These are phyloP conservation scores for Zaprionus tsacasi DNA, from an alignment of 1,140 invertebrate genomes.

Conservation along the genomic window DNA sequence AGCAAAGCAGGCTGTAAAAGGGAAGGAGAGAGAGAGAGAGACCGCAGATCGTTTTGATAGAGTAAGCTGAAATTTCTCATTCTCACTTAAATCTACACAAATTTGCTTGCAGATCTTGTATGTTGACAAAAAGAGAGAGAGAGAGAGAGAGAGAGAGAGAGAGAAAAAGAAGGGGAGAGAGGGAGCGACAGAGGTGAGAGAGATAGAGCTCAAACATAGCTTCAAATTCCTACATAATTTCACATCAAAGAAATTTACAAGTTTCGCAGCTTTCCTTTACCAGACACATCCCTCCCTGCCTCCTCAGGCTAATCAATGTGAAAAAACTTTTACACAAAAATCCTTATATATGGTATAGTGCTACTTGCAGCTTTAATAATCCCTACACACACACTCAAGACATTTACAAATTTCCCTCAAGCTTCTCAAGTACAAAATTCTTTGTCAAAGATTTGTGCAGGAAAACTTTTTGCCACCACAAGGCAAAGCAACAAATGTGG, in stretches of 20 bases:
- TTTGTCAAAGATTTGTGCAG: slow-evolving; percentile 13
- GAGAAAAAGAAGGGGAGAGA: too few species aligned
- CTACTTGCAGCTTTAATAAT: slow-evolving; percentile 5
- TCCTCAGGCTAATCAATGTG: slow-evolving; percentile 15
- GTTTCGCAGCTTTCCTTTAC: background rate
- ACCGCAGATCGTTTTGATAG: background rate
- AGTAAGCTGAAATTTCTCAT: background rate
- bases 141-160: background rate
- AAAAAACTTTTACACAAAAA: slow-evolving; percentile 16
- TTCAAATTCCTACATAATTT: background rate
- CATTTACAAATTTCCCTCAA: background rate
- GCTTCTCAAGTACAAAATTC: slow-evolving; percentile 1
- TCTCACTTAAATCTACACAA: background rate
- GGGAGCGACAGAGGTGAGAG: too few species aligned
- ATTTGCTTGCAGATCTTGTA: background rate
- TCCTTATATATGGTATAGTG: background rate
- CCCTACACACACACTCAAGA: background rate
- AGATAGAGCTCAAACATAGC: background rate
- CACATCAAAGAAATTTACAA: background rate
- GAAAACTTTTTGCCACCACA: slow-evolving; percentile 5
- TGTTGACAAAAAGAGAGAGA: too few species aligned
- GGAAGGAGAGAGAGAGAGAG: background rate
- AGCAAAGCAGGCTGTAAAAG: background rate
- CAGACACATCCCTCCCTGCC: background rate
- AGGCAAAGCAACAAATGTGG: slow-evolving; percentile 4